phyloP scores from a whole-genome alignment of 2,888 invertebrate genomes.

The Nymphalis urticae region DNA sequence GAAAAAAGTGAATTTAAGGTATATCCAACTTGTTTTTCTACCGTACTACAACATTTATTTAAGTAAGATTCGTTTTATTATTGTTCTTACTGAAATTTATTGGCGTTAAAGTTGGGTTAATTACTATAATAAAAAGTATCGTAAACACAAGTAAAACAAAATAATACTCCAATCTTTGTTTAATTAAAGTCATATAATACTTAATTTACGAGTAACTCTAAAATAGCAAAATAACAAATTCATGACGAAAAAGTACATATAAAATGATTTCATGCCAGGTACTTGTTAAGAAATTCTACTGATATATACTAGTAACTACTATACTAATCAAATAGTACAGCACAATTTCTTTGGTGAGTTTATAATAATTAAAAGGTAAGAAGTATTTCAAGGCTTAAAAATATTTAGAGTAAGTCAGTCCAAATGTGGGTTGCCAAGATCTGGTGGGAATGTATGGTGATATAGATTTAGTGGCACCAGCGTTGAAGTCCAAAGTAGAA shows the following conservation, averaged over 20 bases:
- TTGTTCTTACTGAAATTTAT: constrained; percentile 7
- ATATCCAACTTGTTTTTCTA: not conserved
- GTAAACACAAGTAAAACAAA: constrained; percentile 12
- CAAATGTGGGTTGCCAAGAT: constrained; percentile 45
- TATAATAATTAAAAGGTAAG: not conserved
- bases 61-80: constrained; percentile 2
- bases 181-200: constrained; percentile 13
- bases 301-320: too few species aligned
- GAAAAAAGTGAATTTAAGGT: too few species aligned
- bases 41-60: not conserved
- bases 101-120: constrained; percentile 3
- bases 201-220: not conserved
- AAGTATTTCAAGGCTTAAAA: constrained; percentile 26
- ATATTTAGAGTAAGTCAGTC: constrained; percentile 39
- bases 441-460: constrained; percentile 46
- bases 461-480: constrained; percentile 44
- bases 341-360: not conserved
- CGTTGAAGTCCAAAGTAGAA: constrained; percentile 50
- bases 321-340: not conserved
- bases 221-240: not conserved
- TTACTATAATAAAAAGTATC: constrained; percentile 7
- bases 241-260: not conserved
- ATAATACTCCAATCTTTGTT: constrained; percentile 8
- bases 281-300: not conserved
- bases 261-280: not conserved